These are phyloP conservation scores for Drosophila arawakana DNA, from an alignment of 1,140 invertebrate species.

Conservation along the genomic window DNA sequence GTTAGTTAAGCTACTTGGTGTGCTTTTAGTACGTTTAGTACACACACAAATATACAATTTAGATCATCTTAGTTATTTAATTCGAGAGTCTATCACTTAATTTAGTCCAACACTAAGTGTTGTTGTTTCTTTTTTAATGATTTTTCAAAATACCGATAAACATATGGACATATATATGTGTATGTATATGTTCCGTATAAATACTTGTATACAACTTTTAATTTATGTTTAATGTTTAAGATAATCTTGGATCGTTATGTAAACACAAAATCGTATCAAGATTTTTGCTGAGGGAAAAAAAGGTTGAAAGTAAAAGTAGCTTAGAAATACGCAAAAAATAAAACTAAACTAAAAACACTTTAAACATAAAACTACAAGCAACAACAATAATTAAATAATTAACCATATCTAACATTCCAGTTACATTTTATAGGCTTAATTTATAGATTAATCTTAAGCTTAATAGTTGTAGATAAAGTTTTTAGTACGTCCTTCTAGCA, in stretches of 20 bases:
- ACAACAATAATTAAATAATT: slow-evolving; percentile 7
- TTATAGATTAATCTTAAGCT: slow-evolving; percentile 45
- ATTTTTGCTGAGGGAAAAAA: slow-evolving; percentile 65
- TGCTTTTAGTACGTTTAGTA: slow-evolving; percentile 36
- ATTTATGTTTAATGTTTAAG: slow-evolving; percentile 71
- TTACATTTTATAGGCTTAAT: slow-evolving; percentile 53
- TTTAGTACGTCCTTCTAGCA: slow-evolving; percentile 49
- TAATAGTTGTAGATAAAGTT: slow-evolving; percentile 32
- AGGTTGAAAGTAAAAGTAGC: slow-evolving; percentile 78
- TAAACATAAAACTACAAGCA: slow-evolving; percentile 20
- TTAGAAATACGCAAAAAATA: slow-evolving; percentile 36
- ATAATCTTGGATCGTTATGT: slow-evolving; percentile 61
- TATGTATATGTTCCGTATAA: slow-evolving; percentile 1
- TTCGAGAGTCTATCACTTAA: slow-evolving; percentile 69
- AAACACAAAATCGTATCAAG: slow-evolving; percentile 59
- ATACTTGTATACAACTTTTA: slow-evolving; percentile 57
- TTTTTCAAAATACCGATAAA: slow-evolving; percentile 1
- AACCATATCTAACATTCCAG: slow-evolving; percentile 60
- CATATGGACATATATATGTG: slow-evolving; percentile 1
- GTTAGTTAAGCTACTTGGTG: not conserved
- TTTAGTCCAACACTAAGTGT: slow-evolving; percentile 73
- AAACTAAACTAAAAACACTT: slow-evolving; percentile 5
- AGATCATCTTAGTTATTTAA: slow-evolving; percentile 41
- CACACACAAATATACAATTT: slow-evolving; percentile 19
- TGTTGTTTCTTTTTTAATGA: slow-evolving; percentile 52